These are phyloP conservation scores for Columba livia DNA, from an alignment of 2,113 vertebrate species.

Conservation along the genomic window DNA sequence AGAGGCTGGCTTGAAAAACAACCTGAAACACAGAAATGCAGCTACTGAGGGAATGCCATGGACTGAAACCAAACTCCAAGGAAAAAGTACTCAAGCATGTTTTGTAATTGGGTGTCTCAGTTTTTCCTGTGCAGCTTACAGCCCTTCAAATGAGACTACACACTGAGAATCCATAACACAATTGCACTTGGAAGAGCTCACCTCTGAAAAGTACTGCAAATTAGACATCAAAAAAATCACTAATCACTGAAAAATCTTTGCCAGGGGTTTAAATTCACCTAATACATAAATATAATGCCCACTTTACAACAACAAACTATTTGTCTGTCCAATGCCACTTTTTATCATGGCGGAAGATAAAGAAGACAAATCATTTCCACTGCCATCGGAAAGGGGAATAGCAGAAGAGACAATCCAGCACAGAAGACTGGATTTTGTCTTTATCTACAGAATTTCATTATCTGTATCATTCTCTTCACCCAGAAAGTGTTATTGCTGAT, in stretches of 20 bases:
- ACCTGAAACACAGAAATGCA: not conserved
- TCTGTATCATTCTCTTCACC: not conserved
- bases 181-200: not conserved
- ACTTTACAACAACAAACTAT: not conserved
- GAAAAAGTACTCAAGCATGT: conserved; percentile 23
- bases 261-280: not conserved
- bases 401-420: not conserved
- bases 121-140: not conserved
- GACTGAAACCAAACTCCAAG: conserved; percentile 39
- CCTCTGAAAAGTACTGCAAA: not conserved
- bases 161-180: not conserved
- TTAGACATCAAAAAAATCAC: not conserved
- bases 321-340: not conserved
- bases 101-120: not conserved
- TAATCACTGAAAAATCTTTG: not conserved
- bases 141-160: not conserved
- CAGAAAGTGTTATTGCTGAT: not conserved
- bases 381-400: not conserved
- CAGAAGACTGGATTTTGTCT: not conserved
- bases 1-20: not conserved
- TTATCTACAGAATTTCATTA: not conserved
- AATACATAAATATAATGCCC: not conserved
- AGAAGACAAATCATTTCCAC: not conserved
- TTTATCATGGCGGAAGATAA: not conserved
- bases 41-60: not conserved